Percentiles rank a stretch among this genome's conserved stretches.
Evolutionary conservation across 2,888 invertebrate genomes (phyloP).

Genomic region (Lithodes maja): DNA sequence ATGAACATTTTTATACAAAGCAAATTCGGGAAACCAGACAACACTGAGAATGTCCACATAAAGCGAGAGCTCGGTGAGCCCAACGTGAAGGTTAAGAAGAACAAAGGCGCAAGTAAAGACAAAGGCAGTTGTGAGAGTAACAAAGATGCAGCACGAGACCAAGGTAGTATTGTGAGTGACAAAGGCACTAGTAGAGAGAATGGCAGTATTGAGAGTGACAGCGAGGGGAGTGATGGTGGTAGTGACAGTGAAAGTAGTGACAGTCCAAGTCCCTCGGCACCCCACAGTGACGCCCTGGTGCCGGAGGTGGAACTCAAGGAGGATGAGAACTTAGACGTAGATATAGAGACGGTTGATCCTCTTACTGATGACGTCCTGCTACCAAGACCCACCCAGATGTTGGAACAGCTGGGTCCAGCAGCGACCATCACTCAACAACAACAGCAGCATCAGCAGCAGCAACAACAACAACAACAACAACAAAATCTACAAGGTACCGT

Average conservation of each 20-base stretch:
- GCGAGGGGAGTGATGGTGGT: conserved; percentile 56
- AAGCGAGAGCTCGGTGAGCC: conserved; percentile 53
- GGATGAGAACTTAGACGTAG: conserved; percentile 61
- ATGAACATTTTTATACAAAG: conserved; percentile 61
- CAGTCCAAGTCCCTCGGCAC: conserved; percentile 45
- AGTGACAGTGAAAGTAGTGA: conserved; percentile 44
- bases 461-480: not conserved
- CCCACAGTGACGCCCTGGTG: conserved; percentile 52
- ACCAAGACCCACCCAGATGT: conserved; percentile 27
- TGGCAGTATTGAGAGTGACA: conserved; percentile 56
- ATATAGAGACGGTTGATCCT: conserved; percentile 58
- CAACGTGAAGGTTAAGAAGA: conserved; percentile 24
- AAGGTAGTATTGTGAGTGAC: not conserved
- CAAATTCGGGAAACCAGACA: conserved; percentile 57
- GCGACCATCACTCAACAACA: too few species aligned
- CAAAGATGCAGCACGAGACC: conserved; percentile 9
- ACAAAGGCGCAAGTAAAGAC: conserved; percentile 17
- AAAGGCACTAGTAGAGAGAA: conserved; percentile 35
- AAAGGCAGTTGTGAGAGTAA: conserved; percentile 57
- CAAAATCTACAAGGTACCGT: conserved; percentile 54
- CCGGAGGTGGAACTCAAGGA: conserved; percentile 61
- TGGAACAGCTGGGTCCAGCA: conserved; percentile 38
- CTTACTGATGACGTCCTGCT: conserved; percentile 33
- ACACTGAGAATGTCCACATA: conserved; percentile 25
- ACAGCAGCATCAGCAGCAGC: too few species aligned